Conservation (phyloP, 2,113 vertebrate species). For the Megaceryle torquata region DNA sequence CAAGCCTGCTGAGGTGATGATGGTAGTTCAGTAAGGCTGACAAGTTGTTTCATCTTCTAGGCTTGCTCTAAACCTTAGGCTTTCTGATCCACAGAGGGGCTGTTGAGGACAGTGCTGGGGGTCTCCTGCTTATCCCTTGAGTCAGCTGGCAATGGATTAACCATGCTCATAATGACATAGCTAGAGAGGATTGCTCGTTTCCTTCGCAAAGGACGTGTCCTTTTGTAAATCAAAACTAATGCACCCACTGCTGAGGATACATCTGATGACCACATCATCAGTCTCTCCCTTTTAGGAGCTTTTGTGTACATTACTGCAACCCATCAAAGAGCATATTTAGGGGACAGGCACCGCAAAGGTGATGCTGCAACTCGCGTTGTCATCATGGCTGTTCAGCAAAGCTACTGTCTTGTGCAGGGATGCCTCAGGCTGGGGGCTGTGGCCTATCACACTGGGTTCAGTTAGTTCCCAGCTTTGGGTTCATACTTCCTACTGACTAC, state of each 20-base stretch:
- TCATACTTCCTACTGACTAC: not conserved
- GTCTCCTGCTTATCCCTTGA: not conserved
- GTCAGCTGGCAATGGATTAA: not conserved
- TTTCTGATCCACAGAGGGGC: not conserved
- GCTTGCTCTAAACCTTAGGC: not conserved
- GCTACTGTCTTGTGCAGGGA: not conserved
- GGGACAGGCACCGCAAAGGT: not conserved
- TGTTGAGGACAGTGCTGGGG: not conserved
- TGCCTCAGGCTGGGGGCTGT: not conserved
- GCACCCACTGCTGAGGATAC: not conserved
- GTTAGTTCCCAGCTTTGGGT: not conserved
- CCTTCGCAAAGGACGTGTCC: accelerated
- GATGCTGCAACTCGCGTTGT: not conserved
- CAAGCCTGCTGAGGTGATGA: not conserved
- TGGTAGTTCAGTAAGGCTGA: not conserved
- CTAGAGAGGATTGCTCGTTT: not conserved
- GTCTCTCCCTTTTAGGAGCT: not conserved
- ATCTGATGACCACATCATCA: not conserved
- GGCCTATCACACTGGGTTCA: not conserved
- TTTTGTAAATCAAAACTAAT: not conserved
- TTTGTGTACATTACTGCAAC: accelerated
- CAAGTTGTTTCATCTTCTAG: not conserved
- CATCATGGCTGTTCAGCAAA: accelerated
- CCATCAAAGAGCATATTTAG: accelerated
- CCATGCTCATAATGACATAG: accelerated